These are phyloP conservation scores for Cynopterus brachyotis DNA, from an alignment of 2,113 vertebrate genomes.

Conservation along the genomic window DNA sequence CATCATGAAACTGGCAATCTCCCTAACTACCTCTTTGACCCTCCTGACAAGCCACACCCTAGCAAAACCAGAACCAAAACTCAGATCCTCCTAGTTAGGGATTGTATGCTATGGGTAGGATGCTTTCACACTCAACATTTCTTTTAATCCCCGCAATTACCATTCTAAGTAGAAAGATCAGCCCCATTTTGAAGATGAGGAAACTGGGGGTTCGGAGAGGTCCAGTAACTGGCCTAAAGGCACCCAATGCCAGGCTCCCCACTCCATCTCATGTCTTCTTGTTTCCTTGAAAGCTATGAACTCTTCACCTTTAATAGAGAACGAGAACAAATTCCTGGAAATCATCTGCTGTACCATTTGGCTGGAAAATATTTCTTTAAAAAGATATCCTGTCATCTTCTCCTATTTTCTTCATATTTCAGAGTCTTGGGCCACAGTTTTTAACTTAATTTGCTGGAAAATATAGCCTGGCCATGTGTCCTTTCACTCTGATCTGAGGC, in stretches of 20 bases:
- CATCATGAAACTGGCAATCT: background rate
- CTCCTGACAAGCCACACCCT: background rate
- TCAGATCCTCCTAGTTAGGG: background rate
- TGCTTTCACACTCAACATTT: background rate
- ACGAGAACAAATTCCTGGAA: constrained; percentile 53
- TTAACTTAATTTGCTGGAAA: constrained; percentile 72
- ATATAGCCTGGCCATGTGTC: constrained; percentile 53
- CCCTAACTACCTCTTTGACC: background rate
- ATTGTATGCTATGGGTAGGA: background rate
- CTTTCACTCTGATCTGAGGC: constrained; percentile 68
- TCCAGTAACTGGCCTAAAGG: background rate
- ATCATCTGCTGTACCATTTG: constrained; percentile 55
- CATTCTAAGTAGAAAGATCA: background rate
- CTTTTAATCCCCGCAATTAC: background rate
- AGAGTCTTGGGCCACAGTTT: constrained; percentile 54
- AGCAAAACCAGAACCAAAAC: background rate
- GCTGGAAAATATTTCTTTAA: constrained; percentile 66
- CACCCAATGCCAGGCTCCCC: background rate
- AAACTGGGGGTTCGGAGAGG: background rate
- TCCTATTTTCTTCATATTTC: constrained; percentile 66
- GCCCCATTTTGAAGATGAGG: background rate
- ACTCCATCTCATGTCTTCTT: background rate
- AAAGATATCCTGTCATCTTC: constrained; percentile 48
- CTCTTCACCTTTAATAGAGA: background rate
- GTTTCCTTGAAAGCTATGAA: background rate